phyloP scores from a whole-genome alignment of 23 tunicate species.

The Styela plicata region DNA sequence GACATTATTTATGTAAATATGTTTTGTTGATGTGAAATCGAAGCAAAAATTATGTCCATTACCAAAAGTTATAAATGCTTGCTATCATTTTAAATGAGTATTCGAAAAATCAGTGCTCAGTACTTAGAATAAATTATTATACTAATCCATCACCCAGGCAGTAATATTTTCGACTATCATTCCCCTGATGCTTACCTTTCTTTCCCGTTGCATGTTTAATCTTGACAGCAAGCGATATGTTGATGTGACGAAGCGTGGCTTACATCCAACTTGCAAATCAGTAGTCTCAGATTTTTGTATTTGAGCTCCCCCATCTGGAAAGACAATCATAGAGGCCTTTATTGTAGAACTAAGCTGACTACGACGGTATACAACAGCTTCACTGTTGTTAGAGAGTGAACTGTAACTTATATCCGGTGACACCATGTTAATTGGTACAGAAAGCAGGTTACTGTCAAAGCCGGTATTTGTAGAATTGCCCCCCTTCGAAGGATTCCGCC shows the following conservation, averaged over 20 bases:
- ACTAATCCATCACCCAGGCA: not conserved
- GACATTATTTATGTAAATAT: too few species aligned
- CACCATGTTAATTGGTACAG: not conserved
- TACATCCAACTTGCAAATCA: not conserved
- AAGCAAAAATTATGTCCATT: too few species aligned
- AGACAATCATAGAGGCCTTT: not conserved
- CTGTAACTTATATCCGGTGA: not conserved
- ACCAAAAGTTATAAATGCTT: too few species aligned
- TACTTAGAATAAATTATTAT: too few species aligned
- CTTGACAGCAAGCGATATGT: not conserved
- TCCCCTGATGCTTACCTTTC: constrained; percentile 3
- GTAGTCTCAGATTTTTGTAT: not conserved
- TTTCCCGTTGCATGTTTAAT: constrained; percentile 4
- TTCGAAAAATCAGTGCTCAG: too few species aligned
- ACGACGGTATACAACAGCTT: not conserved
- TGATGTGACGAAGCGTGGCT: not conserved
- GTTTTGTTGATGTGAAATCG: too few species aligned
- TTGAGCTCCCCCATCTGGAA: not conserved
- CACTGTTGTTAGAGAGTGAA: not conserved
- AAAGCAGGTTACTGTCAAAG: not conserved
- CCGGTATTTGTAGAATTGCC: not conserved
- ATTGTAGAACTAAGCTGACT: not conserved
- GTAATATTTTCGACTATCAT: not conserved
- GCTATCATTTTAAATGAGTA: too few species aligned
- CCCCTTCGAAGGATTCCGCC: too few species aligned